Evolutionary conservation across 1,140 invertebrate genomes (phyloP).

Genomic region (Arctopsyche grandis): DNA sequence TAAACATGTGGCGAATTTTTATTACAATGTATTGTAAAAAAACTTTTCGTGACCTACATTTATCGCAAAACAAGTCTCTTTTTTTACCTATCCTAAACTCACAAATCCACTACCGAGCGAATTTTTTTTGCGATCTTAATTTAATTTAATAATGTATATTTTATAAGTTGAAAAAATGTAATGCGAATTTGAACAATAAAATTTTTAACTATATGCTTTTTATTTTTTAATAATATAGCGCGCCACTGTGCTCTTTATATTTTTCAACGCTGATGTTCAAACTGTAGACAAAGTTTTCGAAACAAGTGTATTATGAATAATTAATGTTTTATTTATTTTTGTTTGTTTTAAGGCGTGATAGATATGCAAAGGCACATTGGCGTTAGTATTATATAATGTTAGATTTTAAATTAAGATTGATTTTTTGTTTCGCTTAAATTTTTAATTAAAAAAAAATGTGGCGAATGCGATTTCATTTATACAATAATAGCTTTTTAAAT

Average conservation of each 20-base stretch:
- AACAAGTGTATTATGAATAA: background rate
- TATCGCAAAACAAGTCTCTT: no score
- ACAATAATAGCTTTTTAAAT: background rate
- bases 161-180: no score
- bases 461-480: background rate
- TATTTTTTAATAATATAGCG: no score
- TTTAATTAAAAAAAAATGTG: background rate
- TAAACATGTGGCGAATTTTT: background rate
- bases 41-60: no score
- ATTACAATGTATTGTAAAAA: no score
- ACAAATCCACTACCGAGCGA: no score
- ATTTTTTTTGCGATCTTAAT: no score
- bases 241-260: constrained; percentile 15
- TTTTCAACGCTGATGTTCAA: background rate
- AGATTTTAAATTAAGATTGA: background rate
- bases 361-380: constrained; percentile 24
- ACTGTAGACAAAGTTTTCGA: background rate
- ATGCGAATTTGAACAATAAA: background rate
- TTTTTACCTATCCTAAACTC: no score
- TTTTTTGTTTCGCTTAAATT: background rate
- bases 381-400: background rate
- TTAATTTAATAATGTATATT: no score
- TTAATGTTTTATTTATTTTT: background rate
- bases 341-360: constrained; percentile 11
- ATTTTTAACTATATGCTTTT: background rate